Conservation (phyloP, 2,888 invertebrate species). For the Cinara cedri region DNA sequence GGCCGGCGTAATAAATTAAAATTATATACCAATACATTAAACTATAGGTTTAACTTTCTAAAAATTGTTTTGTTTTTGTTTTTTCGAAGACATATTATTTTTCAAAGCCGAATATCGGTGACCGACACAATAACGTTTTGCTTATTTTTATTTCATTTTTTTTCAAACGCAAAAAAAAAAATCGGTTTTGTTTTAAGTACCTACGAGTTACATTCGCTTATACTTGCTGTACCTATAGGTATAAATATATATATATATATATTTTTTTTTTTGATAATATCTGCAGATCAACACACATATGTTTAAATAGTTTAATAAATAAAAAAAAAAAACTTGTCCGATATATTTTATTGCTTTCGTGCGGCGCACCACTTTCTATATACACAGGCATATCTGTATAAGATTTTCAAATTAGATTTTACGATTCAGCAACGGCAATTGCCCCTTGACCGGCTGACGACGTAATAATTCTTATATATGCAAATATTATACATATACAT, state of each 20-base stretch:
- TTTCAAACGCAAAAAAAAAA: not conserved
- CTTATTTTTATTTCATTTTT: constrained; percentile 25
- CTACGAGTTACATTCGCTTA: too few relatives aligned
- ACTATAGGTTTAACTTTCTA: too few relatives aligned
- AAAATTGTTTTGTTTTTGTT: too few relatives aligned
- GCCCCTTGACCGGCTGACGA: constrained; percentile 25
- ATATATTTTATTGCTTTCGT: constrained; percentile 24
- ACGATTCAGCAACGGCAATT: constrained; percentile 16
- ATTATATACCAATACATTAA: too few relatives aligned
- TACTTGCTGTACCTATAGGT: too few relatives aligned
- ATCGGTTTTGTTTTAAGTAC: constrained; percentile 4
- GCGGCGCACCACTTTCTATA: constrained; percentile 38
- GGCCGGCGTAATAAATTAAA: too few relatives aligned
- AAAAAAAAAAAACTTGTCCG: constrained; percentile 8
- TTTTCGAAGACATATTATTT: too few relatives aligned
- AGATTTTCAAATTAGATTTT: constrained; percentile 40
- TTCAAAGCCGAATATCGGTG: too few relatives aligned
- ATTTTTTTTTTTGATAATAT: constrained; percentile 14
- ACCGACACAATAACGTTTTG: too few relatives aligned
- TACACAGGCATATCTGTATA: too few relatives aligned
- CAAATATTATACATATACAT: not conserved
- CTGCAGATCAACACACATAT: constrained; percentile 1
- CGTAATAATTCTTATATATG: constrained; percentile 5
- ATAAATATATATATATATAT: too few relatives aligned
- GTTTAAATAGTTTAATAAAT: constrained; percentile 12